A percentile compares a stretch with the other conserved stretches of the same genome.
Evolutionary conservation across 2,113 vertebrate species (phyloP).

Genomic region (Corvus moneduloides): DNA sequence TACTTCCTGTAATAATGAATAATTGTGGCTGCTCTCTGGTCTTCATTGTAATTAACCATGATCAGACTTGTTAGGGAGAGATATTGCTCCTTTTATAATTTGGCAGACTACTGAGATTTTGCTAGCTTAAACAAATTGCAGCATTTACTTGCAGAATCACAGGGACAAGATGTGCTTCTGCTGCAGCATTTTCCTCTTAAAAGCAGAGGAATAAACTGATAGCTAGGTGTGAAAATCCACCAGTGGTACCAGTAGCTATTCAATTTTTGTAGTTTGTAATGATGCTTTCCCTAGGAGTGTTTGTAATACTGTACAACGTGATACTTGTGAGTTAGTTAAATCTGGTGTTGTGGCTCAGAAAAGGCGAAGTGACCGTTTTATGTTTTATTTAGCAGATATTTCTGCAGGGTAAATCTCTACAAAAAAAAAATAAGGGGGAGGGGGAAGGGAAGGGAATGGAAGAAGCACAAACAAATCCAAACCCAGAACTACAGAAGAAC

Average conservation of each 20-base stretch:
- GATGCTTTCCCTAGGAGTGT: neutral
- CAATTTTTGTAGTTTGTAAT: conserved; percentile 17
- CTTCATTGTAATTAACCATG: conserved; percentile 89
- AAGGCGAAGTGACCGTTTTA: neutral
- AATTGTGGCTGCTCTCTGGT: conserved; percentile 84
- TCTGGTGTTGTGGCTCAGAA: neutral
- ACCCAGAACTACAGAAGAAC: neutral
- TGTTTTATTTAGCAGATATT: neutral
- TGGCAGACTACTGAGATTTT: conserved; percentile 75
- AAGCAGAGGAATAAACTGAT: neutral
- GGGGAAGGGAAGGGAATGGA: neutral
- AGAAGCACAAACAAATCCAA: neutral
- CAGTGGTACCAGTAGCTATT: neutral
- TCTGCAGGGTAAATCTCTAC: neutral
- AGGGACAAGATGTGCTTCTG: neutral
- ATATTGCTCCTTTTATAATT: conserved; percentile 74
- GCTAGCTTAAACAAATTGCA: conserved; percentile 71
- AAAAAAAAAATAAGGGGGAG: neutral
- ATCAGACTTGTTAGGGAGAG: conserved; percentile 82
- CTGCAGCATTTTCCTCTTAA: conserved; percentile 22
- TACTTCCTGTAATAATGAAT: conserved; percentile 91
- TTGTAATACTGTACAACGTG: neutral
- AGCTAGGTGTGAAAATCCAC: conserved; percentile 1
- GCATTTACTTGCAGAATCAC: conserved; percentile 58
- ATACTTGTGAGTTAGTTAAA: neutral